phyloP scores from a whole-genome alignment of 2,888 invertebrate species.

The Sipha maydis region DNA sequence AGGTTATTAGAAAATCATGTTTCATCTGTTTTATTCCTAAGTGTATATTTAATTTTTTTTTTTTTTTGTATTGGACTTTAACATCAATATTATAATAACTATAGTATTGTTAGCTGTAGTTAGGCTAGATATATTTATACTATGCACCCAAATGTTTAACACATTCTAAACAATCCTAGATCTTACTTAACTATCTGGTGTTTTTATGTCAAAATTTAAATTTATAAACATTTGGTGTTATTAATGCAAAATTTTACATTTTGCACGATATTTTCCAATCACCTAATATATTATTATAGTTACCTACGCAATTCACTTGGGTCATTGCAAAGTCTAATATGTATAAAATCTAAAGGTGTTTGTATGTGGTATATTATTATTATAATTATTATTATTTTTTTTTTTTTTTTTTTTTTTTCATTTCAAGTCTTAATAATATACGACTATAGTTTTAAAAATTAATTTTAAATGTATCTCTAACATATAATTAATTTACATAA shows the following conservation, averaged over 20 bases:
- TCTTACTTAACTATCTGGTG: not conserved
- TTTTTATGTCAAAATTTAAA: not conserved
- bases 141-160: conserved; percentile 11
- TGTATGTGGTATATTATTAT: conserved; percentile 36
- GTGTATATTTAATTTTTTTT: conserved; percentile 40
- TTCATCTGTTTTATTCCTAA: conserved; percentile 45
- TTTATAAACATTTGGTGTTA: not conserved
- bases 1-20: conserved; percentile 41
- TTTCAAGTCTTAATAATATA: conserved; percentile 17
- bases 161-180: not conserved
- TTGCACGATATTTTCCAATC: conserved; percentile 38
- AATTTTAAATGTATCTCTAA: conserved; percentile 36
- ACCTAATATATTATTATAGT: conserved; percentile 49
- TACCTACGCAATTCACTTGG: conserved; percentile 34
- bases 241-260: not conserved
- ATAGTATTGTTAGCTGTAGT: conserved; percentile 6
- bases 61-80: not conserved
- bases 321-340: conserved; percentile 40
- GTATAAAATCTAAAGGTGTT: conserved; percentile 10
- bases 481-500: conserved; percentile 17
- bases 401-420: not conserved
- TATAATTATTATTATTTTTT: not conserved
- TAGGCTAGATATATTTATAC: conserved; percentile 1
- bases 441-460: not conserved
- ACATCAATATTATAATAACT: conserved; percentile 8